Percentiles rank a stretch among this genome's conserved stretches.
Conservation (phyloP, 2,113 vertebrate genomes). For the Copsychus sechellarum region DNA sequence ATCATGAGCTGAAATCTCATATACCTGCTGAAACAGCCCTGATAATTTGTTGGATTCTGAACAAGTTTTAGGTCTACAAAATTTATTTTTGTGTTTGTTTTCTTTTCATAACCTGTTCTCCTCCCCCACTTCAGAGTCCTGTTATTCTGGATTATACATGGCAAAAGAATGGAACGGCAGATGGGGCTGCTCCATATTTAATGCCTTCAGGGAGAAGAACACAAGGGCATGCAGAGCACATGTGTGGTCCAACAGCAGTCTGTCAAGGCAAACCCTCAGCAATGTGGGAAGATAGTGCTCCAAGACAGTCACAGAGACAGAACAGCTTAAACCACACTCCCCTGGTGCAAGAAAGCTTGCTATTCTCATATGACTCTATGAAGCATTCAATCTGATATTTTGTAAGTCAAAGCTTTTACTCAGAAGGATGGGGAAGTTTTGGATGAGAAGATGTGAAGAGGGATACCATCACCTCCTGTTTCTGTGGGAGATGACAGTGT, state of each 20-base stretch:
- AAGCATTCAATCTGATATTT: background rate
- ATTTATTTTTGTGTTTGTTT: background rate
- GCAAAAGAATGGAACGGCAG: background rate
- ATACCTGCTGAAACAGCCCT: background rate
- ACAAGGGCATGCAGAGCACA: background rate
- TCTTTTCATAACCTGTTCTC: background rate
- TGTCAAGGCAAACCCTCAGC: background rate
- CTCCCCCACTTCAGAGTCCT: background rate
- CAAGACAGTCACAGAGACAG: background rate
- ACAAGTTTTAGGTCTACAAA: background rate
- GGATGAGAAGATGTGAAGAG: background rate
- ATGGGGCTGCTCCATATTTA: slow-evolving; percentile 34
- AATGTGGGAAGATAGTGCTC: background rate
- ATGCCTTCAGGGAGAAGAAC: background rate
- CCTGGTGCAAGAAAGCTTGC: background rate
- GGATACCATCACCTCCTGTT: background rate
- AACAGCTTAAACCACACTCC: background rate
- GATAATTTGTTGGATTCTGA: background rate
- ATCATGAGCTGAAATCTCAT: background rate
- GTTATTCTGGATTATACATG: background rate
- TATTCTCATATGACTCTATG: background rate
- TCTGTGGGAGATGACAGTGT: background rate
- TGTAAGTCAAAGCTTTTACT: background rate
- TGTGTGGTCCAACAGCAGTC: background rate
- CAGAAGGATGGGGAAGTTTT: background rate